Evolutionary conservation across 2,888 invertebrate genomes (phyloP).

Genomic region (Cryptophagus acutangulus): DNA sequence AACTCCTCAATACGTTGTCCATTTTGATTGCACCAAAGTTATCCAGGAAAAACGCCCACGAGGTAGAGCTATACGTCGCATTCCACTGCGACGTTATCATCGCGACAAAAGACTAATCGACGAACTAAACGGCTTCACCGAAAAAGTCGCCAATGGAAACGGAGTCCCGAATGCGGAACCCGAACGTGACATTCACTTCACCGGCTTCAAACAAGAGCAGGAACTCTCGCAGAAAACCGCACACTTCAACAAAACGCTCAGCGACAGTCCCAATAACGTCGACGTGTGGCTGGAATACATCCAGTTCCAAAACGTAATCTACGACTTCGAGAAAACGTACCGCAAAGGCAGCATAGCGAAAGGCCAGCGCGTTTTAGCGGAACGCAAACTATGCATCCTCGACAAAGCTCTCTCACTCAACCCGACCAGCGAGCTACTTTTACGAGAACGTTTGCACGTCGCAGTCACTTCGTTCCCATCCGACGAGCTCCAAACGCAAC

Average conservation of each 20-base stretch:
- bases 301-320: conserved; percentile 52
- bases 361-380: conserved; percentile 45
- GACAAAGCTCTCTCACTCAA: conserved; percentile 58
- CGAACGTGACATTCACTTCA: no score
- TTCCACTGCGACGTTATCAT: no score
- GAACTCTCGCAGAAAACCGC: conserved; percentile 51
- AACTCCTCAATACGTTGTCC: no score
- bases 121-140: no score
- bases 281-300: conserved; percentile 58
- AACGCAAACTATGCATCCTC: conserved; percentile 59
- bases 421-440: conserved; percentile 51
- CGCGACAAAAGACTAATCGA: no score
- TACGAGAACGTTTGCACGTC: conserved; percentile 49
- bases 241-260: conserved; percentile 51
- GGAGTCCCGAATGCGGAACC: no score
- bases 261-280: conserved; percentile 52
- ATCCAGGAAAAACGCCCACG: no score
- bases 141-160: no score
- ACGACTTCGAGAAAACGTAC: conserved; percentile 47
- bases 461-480: conserved; percentile 54
- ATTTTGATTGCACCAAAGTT: no score
- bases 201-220: no score
- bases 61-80: no score
- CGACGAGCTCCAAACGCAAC: conserved; percentile 53
- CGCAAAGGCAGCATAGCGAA: conserved; percentile 46